phyloP scores from a whole-genome alignment of 2,888 invertebrate species.

The Yponomeuta cagnagella region DNA sequence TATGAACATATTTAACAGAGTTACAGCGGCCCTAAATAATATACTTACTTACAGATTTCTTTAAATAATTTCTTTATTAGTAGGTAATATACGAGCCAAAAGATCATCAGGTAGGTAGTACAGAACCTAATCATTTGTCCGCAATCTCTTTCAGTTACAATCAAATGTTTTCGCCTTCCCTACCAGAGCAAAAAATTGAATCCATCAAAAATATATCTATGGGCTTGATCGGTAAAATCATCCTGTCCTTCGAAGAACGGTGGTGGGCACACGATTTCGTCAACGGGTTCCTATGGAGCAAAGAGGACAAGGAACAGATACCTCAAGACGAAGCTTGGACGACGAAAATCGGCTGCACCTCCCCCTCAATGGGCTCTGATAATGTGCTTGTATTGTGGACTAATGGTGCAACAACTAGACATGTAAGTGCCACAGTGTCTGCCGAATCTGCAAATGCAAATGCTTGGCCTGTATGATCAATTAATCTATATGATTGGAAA shows the following conservation, averaged over 20 bases:
- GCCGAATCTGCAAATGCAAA: no score
- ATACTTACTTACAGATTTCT: no score
- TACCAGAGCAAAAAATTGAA: conserved; percentile 61
- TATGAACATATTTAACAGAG: no score
- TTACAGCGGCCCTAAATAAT: no score
- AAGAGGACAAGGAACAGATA: conserved; percentile 12
- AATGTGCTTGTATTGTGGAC: conserved; percentile 17
- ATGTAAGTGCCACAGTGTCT: conserved; percentile 13
- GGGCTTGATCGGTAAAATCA: conserved; percentile 79
- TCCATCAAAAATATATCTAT: conserved; percentile 73
- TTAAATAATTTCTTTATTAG: no score
- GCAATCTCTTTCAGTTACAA: conserved; percentile 31
- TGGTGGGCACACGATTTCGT: conserved; percentile 72
- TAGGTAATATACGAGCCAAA: no score
- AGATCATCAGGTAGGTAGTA: no score
- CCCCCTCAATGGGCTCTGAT: conserved; percentile 14
- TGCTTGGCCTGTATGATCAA: no score
- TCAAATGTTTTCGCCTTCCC: conserved; percentile 65
- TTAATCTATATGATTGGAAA: no score
- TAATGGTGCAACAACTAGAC: conserved; percentile 14
- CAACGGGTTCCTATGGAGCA: conserved; percentile 49
- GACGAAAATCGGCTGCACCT: conserved; percentile 11
- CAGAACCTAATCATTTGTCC: neutral
- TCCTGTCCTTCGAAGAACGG: conserved; percentile 72
- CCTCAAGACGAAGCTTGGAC: conserved; percentile 14